Base-by-base conservation (phyloP, 92 coral and sea anemone genomes). In the Phymanthus crucifer region DNA sequence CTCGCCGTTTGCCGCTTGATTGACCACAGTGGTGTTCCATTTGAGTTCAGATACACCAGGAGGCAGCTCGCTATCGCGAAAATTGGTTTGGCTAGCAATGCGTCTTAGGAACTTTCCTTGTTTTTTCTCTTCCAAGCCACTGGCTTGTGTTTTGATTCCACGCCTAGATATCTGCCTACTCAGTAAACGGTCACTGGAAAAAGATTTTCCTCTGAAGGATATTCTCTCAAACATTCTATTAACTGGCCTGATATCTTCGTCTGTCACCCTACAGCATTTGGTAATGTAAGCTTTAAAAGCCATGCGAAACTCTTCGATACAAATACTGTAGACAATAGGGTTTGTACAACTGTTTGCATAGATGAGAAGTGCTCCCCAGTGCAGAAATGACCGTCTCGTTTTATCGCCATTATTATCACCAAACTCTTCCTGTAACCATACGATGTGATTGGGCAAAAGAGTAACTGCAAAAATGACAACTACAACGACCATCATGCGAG, bases 341-440 rank as follows among this genome's bases (percentile, higher is more conserved):
- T 93, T 93, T n/a, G 97, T 89, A 37, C 91, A 87, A 70, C 94
- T 90, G 83, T 93, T 93, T 9, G 93, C 89, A 70, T 93, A 93
- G 11, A 93, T 93, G 11, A 93, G 69, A 29, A 93, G 50, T 26
- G 86, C 97, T 4, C 97, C 97, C 97, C 97, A 93, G 24, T 74
- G 90, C 3, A 78, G 83, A 38, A 93, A 82, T 7, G 89, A 72
- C 4, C 85, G 73, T 16, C 88, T 77, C 5, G 71, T 57, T 13
- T 70, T 35, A 24, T 57, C 78, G 11, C 86, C 75, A n/a, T 78
- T 67, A 35, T 67, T 46, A 4, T 75, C 43, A 11, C 65, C 57
- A 32, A 93, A 93, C 40, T 93, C 97, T 56, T 85, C 80, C 19
- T 90, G 78, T 2, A 93, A 77, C 97, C 97, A 93, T 12, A 93